Evolutionary conservation across 2,113 vertebrate species (phyloP).

Genomic region (Eurystomus gularis): DNA sequence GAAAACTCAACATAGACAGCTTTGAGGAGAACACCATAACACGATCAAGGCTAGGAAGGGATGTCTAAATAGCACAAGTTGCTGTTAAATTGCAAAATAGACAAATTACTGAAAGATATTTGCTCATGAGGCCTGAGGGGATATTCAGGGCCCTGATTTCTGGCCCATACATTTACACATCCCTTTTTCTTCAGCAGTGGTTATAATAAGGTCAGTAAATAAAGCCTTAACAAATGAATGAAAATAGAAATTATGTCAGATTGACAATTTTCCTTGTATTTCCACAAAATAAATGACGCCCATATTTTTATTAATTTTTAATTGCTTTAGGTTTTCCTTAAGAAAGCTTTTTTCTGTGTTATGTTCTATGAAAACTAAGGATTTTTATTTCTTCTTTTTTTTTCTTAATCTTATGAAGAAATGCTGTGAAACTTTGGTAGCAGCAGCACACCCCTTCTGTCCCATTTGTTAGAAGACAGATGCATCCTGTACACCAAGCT

Average conservation of each 20-base stretch:
- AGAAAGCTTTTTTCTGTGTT: not conserved
- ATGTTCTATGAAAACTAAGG: not conserved
- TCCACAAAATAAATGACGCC: not conserved
- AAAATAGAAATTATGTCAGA: not conserved
- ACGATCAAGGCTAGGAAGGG: not conserved
- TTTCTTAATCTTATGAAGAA: not conserved
- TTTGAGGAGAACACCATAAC: not conserved
- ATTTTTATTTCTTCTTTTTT: not conserved
- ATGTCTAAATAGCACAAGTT: not conserved
- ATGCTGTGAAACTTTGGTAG: not conserved
- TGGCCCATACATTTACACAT: not conserved
- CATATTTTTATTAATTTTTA: not conserved
- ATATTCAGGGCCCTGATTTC: not conserved
- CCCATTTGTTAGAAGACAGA: not conserved
- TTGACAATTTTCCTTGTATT: not conserved
- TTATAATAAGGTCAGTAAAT: not conserved
- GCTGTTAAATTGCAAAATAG: not conserved
- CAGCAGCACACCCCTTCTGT: not conserved
- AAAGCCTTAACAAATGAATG: not conserved
- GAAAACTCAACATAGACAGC: not conserved
- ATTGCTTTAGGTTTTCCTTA: not conserved
- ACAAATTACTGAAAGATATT: not conserved
- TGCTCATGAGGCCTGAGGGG: not conserved
- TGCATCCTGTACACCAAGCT: not conserved
- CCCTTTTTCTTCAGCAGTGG: not conserved